A percentile compares a stretch with the other conserved stretches of the same genome.
Conservation (phyloP, 2,797 vertebrate genomes). For the Denticeps clupeoides region DNA sequence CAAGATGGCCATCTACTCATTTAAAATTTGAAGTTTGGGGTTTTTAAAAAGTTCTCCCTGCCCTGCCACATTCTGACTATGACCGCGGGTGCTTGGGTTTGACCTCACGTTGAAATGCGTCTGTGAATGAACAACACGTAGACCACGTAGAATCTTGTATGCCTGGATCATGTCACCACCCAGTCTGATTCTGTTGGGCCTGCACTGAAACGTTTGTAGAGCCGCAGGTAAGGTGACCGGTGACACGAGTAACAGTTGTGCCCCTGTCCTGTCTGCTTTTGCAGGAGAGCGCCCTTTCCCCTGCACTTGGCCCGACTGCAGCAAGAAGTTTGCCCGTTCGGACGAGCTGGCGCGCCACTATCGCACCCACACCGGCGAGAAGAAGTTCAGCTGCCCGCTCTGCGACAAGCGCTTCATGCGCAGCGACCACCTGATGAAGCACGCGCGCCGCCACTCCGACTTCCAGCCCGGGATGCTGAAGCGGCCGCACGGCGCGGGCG, state of each 20-base stretch:
- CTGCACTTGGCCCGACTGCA: constrained; percentile 90
- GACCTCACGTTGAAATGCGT: too few relatives aligned
- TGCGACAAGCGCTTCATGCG: constrained; percentile 98
- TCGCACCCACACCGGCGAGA: constrained; percentile 96
- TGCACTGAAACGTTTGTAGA: too few relatives aligned
- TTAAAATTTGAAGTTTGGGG: background rate
- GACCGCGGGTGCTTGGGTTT: too few relatives aligned
- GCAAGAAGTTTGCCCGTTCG: constrained; percentile 94
- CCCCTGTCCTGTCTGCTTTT: constrained; percentile 6
- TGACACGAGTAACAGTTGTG: too few relatives aligned
- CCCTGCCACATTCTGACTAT: too few relatives aligned
- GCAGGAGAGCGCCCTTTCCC: constrained; percentile 90
- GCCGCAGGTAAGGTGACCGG: too few relatives aligned
- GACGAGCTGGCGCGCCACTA: constrained; percentile 94
- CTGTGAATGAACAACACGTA: too few relatives aligned
- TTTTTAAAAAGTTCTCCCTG: background rate
- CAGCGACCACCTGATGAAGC: constrained; percentile 95
- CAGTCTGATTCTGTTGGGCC: too few relatives aligned
- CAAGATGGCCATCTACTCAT: background rate
- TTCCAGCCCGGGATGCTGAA: constrained; percentile 93
- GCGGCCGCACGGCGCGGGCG: constrained; percentile 53
- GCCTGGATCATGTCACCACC: too few relatives aligned
- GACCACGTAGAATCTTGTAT: too few relatives aligned
- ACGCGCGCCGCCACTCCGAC: constrained; percentile 85
- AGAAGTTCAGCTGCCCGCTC: constrained; percentile 91